Base-by-base conservation (phyloP, 1,140 invertebrate genomes). In the Lordiphosa mommai region DNA sequence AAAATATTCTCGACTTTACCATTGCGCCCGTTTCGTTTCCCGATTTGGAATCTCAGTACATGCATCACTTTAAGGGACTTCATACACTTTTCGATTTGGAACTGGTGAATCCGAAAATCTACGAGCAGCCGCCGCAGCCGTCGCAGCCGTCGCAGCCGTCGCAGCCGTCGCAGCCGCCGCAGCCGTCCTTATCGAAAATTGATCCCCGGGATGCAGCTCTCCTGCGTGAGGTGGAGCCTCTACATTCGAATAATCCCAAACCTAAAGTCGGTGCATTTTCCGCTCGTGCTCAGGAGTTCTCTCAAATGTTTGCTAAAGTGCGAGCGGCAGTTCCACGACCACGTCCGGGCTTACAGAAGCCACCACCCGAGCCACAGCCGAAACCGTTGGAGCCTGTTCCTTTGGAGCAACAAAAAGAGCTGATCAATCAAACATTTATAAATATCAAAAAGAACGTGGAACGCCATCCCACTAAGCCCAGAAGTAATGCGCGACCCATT, bases 371-470 rank as follows among this genome's bases (percentile, higher is more conserved):
- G 7, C 3, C 32, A 1, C 32, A 43, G 2, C 2, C 41, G 0
- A 29, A 20, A 4, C 32, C 5, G 1, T 1, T 51, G 12, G 23
- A 67, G 0, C 5, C 57, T 0, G 1, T 77, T 8, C 52, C 32
- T 6, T 1, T 55, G 8, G 44, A 63, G 12, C 10, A 59, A 13
- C 67, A 77, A 8, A 59, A n/a, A 14, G 14, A 29, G 30, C 4
- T 77, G 1, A 47, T 72, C 2, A 38, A 46, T n/a, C 40, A 49
- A 4, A 77, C 67, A 47, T 77, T 77, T 13, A 27, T 20, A 7
- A 58, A 67, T 7, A 49, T 63, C 5, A 32, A 52, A 3, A 52
- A 44, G 4, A 49, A 57, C 0, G 0, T 71, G 5, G n/a, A 9
- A 2, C 1, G 9, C 0, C 72, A 76, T 55, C 72, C 72, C 36